Conservation (phyloP, 2,888 invertebrate genomes). For the Chloromyia formosa region DNA sequence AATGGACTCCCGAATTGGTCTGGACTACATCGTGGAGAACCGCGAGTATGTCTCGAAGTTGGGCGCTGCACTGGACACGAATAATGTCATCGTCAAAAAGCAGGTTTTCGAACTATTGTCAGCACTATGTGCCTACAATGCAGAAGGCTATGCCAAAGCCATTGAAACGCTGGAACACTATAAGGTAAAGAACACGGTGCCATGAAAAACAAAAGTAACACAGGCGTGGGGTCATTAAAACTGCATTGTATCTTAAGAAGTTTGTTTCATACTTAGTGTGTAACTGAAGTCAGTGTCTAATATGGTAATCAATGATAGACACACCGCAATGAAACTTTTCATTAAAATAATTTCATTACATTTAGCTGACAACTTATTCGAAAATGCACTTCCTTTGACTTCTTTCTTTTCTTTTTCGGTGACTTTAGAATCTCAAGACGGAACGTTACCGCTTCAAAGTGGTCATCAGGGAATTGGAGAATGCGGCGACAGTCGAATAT, state of each 20-base stretch:
- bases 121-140: constrained; percentile 92
- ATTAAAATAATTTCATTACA: too few relatives aligned
- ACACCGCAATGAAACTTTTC: too few relatives aligned
- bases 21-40: constrained; percentile 94
- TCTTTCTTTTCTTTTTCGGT: constrained; percentile 51
- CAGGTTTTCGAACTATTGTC: constrained; percentile 96
- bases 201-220: background rate
- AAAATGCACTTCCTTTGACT: constrained; percentile 16
- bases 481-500: constrained; percentile 84
- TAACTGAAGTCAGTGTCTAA: too few relatives aligned
- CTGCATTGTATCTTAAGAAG: too few relatives aligned
- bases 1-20: constrained; percentile 92
- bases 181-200: constrained; percentile 72
- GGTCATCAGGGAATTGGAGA: constrained; percentile 87
- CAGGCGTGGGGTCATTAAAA: too few relatives aligned
- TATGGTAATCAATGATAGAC: too few relatives aligned
- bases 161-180: constrained; percentile 91
- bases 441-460: constrained; percentile 90
- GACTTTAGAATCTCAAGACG: constrained; percentile 83
- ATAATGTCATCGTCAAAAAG: constrained; percentile 91
- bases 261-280: too few relatives aligned
- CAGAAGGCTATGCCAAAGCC: constrained; percentile 86
- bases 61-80: constrained; percentile 91
- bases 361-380: too few relatives aligned
- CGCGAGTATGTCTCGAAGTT: constrained; percentile 91